A percentile compares a stretch with the other conserved stretches of the same genome.
phyloP scores from a whole-genome alignment of 2,888 invertebrate species.

The Hypomecis atomaria region DNA sequence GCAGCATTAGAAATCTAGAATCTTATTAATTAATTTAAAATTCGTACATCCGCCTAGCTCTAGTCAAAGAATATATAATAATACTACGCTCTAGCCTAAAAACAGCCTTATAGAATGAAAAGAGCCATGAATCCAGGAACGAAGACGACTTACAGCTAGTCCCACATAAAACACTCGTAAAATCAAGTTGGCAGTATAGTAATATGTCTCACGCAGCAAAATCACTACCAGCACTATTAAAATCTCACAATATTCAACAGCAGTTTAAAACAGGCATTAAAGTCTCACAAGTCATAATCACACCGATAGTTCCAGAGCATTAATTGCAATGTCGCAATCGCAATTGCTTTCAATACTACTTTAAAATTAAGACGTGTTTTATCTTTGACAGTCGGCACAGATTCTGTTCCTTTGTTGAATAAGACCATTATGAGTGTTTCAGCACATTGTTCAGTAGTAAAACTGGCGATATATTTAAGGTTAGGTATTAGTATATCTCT shows the following conservation, averaged over 20 bases:
- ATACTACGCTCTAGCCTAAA: too few species aligned
- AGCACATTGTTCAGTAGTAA: constrained; percentile 25
- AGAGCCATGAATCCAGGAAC: too few species aligned
- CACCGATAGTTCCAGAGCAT: constrained; percentile 39
- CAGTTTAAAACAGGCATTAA: not conserved
- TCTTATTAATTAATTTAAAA: too few species aligned
- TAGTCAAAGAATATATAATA: too few species aligned
- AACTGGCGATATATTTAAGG: constrained; percentile 3
- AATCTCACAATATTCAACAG: not conserved
- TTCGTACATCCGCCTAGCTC: too few species aligned
- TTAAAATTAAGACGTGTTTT: constrained; percentile 57
- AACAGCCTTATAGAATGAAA: too few species aligned
- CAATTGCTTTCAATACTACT: constrained; percentile 54
- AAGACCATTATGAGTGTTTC: constrained; percentile 46
- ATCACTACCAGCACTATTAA: not conserved
- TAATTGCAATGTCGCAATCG: constrained; percentile 63
- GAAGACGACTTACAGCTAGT: too few species aligned
- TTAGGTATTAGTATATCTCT: not conserved
- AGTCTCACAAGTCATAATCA: constrained; percentile 20
- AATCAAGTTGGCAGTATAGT: too few species aligned
- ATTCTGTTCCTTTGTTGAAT: constrained; percentile 47
- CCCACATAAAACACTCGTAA: not conserved
- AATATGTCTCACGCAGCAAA: not conserved
- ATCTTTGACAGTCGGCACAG: constrained; percentile 54
- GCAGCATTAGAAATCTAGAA: too few species aligned